A percentile compares a stretch with the other conserved stretches of the same genome.
phyloP scores from a whole-genome alignment of 2,113 vertebrate genomes.

The Pachyramphus minor region DNA sequence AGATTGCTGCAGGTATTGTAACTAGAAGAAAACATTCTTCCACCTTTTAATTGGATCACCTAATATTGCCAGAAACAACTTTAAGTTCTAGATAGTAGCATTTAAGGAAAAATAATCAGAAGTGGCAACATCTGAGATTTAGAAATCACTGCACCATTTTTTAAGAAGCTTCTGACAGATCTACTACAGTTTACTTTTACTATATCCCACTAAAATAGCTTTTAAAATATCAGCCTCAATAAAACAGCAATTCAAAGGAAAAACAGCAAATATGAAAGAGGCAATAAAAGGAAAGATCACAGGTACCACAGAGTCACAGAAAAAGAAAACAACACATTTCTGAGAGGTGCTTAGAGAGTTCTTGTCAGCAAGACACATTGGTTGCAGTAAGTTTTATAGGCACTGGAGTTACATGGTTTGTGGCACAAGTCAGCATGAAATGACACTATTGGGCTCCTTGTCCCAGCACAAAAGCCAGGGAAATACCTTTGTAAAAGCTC shows the following conservation, averaged over 20 bases:
- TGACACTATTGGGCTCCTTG: not conserved
- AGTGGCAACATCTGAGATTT: not conserved
- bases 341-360: not conserved
- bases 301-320: not conserved
- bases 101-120: not conserved
- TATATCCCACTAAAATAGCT: not conserved
- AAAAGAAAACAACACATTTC: not conserved
- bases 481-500: constrained; percentile 82
- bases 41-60: not conserved
- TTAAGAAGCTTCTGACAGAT: not conserved
- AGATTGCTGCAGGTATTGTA: not conserved
- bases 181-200: not conserved
- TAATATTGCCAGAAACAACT: not conserved
- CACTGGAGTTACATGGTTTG: not conserved
- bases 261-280: not conserved
- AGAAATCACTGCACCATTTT: not conserved
- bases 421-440: not conserved
- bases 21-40: not conserved
- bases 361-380: not conserved
- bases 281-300: not conserved
- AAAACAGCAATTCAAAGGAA: not conserved
- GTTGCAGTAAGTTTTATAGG: not conserved
- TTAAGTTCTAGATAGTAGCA: not conserved
- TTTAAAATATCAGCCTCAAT: not conserved
- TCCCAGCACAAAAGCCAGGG: not conserved